Conservation (phyloP, 2,888 invertebrate genomes). For the Perdita meconis region DNA sequence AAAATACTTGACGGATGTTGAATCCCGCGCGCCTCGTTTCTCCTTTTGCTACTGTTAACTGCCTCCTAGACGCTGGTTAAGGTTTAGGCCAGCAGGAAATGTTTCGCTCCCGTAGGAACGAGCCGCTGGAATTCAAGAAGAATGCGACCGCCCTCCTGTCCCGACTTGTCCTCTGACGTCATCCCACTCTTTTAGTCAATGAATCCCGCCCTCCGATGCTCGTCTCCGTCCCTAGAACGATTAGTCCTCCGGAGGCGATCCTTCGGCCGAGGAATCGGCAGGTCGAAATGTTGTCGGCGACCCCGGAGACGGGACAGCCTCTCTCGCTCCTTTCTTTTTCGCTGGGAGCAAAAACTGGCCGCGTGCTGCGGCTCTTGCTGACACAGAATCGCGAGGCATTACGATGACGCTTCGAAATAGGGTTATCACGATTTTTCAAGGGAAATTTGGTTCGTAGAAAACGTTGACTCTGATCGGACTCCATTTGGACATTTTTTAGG, state of each 20-base stretch:
- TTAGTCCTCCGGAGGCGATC: conserved; percentile 51
- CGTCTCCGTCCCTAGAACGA: conserved; percentile 47
- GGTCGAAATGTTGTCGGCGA: neutral
- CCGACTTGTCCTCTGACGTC: conserved; percentile 73
- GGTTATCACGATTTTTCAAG: conserved; percentile 14
- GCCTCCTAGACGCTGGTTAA: conserved; percentile 37
- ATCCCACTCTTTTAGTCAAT: conserved; percentile 76
- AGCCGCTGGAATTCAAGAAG: conserved; percentile 74
- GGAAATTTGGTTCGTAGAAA: neutral
- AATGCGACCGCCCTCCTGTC: conserved; percentile 73
- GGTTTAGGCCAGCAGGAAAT: conserved; percentile 75
- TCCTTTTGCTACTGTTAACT: conserved; percentile 42
- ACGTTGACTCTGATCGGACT: no score
- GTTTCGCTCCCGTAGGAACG: conserved; percentile 73
- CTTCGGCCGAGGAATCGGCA: conserved; percentile 23
- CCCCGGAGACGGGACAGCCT: neutral
- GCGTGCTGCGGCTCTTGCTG: conserved; percentile 31
- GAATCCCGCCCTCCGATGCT: conserved; percentile 57
- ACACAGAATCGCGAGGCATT: conserved; percentile 24
- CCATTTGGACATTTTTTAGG: no score
- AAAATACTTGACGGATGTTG: conserved; percentile 64
- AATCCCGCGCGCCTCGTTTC: conserved; percentile 50
- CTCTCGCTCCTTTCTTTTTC: conserved; percentile 11
- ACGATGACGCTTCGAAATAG: conserved; percentile 9
- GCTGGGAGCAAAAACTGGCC: conserved; percentile 1